Conservation (phyloP, 2,888 invertebrate genomes). For the Cataglyphis altisquamis region DNA sequence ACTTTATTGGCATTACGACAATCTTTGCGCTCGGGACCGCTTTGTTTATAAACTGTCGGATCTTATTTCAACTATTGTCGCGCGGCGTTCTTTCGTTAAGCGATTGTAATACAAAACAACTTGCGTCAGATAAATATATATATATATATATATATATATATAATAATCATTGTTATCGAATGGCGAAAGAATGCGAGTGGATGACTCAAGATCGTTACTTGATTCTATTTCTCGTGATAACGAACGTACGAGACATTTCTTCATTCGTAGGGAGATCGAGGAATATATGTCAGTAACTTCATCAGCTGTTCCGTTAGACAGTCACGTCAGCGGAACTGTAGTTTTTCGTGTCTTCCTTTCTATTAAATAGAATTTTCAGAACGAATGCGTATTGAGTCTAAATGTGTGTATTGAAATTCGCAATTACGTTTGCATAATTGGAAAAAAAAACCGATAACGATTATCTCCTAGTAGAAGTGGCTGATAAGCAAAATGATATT, state of each 20-base stretch:
- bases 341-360: neutral
- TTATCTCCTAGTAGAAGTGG: neutral
- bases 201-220: neutral
- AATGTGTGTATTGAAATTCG: neutral
- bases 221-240: neutral
- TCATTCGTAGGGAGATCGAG: neutral
- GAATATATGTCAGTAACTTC: neutral
- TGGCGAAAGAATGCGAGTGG: neutral
- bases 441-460: neutral
- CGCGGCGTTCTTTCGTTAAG: neutral
- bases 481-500: neutral
- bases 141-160: too few species aligned
- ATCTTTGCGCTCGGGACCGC: neutral
- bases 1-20: neutral
- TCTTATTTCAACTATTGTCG: neutral
- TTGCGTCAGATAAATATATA: too few species aligned
- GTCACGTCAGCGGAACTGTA: neutral
- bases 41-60: neutral
- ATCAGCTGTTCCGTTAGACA: constrained; percentile 55
- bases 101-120: constrained; percentile 23
- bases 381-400: neutral
- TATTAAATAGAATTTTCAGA: neutral
- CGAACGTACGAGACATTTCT: neutral
- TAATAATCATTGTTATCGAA: neutral
- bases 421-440: neutral